Evolutionary conservation across 2,888 invertebrate genomes (phyloP).

Genomic region (Ellobium chinense): DNA sequence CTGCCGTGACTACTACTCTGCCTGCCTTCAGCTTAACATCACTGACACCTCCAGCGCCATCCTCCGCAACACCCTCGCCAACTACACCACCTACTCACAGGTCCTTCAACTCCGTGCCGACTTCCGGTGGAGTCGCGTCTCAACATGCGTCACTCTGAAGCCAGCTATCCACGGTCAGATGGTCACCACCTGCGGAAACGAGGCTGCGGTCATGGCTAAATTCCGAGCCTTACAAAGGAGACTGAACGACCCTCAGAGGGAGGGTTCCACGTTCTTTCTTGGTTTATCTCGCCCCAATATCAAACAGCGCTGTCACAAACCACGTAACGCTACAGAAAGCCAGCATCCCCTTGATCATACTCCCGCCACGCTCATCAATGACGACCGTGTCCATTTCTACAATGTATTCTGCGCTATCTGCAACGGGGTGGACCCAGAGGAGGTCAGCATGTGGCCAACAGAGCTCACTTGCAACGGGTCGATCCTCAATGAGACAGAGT

Average conservation of each 20-base stretch:
- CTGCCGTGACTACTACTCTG: constrained; percentile 46
- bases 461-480: neutral
- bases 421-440: constrained; percentile 27
- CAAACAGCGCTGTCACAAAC: constrained; percentile 2
- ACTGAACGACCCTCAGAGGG: neutral
- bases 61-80: neutral
- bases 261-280: neutral
- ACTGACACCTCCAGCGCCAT: neutral
- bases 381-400: constrained; percentile 17
- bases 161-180: neutral
- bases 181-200: neutral
- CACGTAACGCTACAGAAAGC: too few relatives aligned
- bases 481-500: neutral
- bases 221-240: neutral
- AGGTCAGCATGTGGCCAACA: neutral
- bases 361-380: neutral
- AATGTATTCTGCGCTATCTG: constrained; percentile 47
- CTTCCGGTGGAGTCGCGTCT: neutral
- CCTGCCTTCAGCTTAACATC: constrained; percentile 30
- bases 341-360: neutral
- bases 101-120: neutral
- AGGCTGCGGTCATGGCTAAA: neutral
- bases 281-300: neutral
- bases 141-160: neutral
- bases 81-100: neutral